Evolutionary conservation across 2,888 invertebrate species (phyloP).

Genomic region (Diadegma fenestrale): DNA sequence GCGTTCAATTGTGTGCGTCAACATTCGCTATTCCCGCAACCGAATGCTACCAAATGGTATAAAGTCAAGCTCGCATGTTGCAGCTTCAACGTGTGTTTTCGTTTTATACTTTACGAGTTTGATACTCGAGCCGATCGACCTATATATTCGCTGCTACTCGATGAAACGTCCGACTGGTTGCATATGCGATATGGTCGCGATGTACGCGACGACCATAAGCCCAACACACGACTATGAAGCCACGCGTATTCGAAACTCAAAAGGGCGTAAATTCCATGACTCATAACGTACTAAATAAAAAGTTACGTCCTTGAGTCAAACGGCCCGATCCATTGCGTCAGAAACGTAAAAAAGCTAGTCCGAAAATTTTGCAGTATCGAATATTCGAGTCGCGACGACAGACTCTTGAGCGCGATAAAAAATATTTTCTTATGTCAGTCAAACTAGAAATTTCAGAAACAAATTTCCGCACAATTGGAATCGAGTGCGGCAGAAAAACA

Average conservation of each 20-base stretch:
- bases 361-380: background rate
- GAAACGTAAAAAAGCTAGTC: background rate
- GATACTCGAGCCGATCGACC: slow-evolving; percentile 57
- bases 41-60: slow-evolving; percentile 21
- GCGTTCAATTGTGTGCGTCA: background rate
- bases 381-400: background rate
- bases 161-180: slow-evolving; percentile 41
- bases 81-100: slow-evolving; percentile 52
- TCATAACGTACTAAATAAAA: background rate
- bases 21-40: slow-evolving; percentile 25
- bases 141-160: slow-evolving; percentile 53
- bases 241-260: background rate
- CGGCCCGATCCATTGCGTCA: background rate
- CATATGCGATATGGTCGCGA: slow-evolving; percentile 1
- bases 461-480: background rate
- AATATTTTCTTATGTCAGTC: background rate
- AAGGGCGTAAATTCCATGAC: background rate
- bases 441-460: background rate
- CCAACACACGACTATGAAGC: background rate
- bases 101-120: slow-evolving; percentile 60
- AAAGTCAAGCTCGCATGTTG: slow-evolving; percentile 44
- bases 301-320: slow-evolving; percentile 8
- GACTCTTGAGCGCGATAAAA: background rate
- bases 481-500: background rate
- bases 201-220: background rate